Evolutionary conservation across 37 sponge, comb jelly and placozoan species (phyloP).

Genomic region (Lycopodina hypogea): DNA sequence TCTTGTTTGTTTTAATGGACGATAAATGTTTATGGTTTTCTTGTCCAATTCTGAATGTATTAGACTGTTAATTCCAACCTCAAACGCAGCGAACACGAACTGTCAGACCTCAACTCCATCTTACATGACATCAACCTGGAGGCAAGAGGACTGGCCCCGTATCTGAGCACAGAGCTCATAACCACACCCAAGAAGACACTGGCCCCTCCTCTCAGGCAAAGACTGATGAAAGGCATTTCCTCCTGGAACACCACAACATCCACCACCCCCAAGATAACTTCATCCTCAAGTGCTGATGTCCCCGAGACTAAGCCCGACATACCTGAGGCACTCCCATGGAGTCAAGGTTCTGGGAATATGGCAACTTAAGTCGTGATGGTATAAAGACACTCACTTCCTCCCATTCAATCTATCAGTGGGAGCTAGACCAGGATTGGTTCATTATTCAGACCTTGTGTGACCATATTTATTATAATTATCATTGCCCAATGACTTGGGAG

Average conservation of each 20-base stretch:
- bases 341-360: neutral
- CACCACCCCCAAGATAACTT: neutral
- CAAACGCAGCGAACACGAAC: constrained; percentile 49
- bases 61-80: constrained; percentile 68
- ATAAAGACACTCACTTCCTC: no score
- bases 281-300: neutral
- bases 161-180: constrained; percentile 19
- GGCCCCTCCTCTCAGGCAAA: neutral
- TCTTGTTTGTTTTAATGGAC: no score
- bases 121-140: constrained; percentile 18
- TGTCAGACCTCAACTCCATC: constrained; percentile 34
- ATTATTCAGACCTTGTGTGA: no score
- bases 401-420: no score
- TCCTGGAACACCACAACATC: neutral
- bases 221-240: neutral
- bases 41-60: neutral
- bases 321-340: constrained; percentile 7
- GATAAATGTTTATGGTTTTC: no score
- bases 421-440: no score
- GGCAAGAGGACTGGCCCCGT: constrained; percentile 32
- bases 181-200: constrained; percentile 8
- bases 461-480: no score
- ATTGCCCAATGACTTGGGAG: no score
- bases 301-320: neutral
- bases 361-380: no score